A percentile compares a stretch with the other conserved stretches of the same genome.
Conservation (phyloP, 2,888 invertebrate genomes). For the Eretmocerus hayati region DNA sequence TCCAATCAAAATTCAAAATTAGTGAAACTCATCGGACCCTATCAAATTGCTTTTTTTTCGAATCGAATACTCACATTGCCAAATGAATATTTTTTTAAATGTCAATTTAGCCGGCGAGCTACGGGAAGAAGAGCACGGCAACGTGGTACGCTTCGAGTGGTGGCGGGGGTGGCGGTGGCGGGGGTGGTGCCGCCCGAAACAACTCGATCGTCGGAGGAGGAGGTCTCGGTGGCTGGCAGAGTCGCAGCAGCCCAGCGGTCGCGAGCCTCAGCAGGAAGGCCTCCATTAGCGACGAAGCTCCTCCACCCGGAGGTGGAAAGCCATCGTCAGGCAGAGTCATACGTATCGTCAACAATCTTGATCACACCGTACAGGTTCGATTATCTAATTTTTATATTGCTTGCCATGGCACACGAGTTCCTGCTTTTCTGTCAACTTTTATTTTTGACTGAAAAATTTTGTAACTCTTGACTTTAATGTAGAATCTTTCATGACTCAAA, state of each 20-base stretch:
- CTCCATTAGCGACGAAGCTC: constrained; percentile 73
- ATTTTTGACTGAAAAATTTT: no score
- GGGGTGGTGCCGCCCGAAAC: constrained; percentile 47
- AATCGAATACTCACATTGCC: no score
- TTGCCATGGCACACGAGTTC: no score
- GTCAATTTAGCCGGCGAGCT: constrained; percentile 67
- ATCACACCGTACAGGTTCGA: constrained; percentile 88
- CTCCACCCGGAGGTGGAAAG: constrained; percentile 63
- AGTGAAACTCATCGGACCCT: no score
- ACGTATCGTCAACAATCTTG: constrained; percentile 87
- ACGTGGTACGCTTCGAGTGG: constrained; percentile 65
- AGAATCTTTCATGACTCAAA: no score
- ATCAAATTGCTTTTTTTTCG: no score
- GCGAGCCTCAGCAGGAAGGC: constrained; percentile 70
- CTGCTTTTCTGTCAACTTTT: no score
- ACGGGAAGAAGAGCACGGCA: constrained; percentile 87
- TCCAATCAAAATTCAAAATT: no score
- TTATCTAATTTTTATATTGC: no score
- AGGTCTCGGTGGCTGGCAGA: constrained; percentile 44
- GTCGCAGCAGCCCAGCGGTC: constrained; percentile 54
- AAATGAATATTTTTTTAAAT: no score
- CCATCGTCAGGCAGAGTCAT: constrained; percentile 81
- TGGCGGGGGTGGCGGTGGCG: constrained; percentile 47
- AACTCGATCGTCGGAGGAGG: constrained; percentile 30
- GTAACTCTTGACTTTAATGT: no score